Base-by-base conservation (phyloP, 2,113 vertebrate species). In the Salvelinus alpinus region DNA sequence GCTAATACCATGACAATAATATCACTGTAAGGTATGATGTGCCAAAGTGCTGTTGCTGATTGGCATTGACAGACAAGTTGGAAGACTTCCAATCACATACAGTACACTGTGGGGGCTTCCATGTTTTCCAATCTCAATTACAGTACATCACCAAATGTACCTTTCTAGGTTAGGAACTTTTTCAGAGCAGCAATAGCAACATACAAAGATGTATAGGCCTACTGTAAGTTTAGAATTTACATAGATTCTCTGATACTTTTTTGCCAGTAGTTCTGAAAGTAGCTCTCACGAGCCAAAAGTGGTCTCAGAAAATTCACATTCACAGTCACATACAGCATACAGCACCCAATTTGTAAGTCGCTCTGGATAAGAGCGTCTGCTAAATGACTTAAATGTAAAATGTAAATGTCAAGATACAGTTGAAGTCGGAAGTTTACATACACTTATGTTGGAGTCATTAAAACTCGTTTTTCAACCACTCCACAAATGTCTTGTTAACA, bases 71-170 rank as follows among this genome's bases (percentile, higher is more conserved):
- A 31, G 74, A 25, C 65, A 74, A 62, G 11, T 71, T 27, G 47
- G 11, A 9, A 31, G 18, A n/a, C 27, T 81, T 31, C 64, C 60
- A 77, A 80, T 79, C 59, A 68, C 72, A 51, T 8, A 38, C 27
- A 20, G 65, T 31, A 22, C 71, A 67, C 0, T 54, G 34, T 59
- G 6, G 48, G 9, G 60, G 14, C 9, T n/a, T 59, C 31, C 8
- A 59, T 22, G 12, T 48, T 73, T n/a, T 64, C 68, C 73, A 73
- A 64, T 51, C 69, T 66, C 59, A 11, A 57, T 66, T 77, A 71
- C 78, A 78, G 47, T 60, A 34, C 76, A 67, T 78, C 51, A 60
- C 81, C 12, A 18, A 66, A 71, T 57, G 7, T 31, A 71, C 74
- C 72, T 47, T 7, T 13, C 11, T 24, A 18, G 57, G 13, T 24